Conservation (phyloP, 2,113 vertebrate genomes). For the Saiga tatarica region DNA sequence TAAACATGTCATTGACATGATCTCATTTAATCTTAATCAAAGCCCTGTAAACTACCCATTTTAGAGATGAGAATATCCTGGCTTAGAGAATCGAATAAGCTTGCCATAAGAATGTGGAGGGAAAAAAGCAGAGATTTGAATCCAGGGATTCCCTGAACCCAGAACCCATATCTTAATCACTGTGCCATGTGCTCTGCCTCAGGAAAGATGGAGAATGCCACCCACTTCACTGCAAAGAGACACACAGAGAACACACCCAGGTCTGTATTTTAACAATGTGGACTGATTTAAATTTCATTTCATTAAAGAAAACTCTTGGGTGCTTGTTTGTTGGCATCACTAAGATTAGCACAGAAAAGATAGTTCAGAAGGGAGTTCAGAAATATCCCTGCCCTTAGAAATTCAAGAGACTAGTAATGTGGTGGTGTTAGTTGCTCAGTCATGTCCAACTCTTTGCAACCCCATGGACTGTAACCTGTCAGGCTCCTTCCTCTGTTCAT, state of each 20-base stretch:
- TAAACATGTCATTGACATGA: background rate
- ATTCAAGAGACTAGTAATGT: background rate
- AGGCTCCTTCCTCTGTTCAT: background rate
- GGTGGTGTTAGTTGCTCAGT: background rate
- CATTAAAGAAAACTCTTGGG: background rate
- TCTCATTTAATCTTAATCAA: background rate
- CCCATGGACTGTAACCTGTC: background rate
- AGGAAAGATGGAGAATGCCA: background rate
- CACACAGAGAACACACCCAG: background rate
- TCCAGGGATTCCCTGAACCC: background rate
- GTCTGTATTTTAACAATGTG: background rate
- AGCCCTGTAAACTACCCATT: background rate
- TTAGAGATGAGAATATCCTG: background rate
- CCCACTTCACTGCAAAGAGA: background rate
- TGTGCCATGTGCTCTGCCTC: background rate
- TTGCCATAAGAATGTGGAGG: background rate
- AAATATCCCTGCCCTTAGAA: background rate
- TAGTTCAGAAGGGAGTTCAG: background rate
- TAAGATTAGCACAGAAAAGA: background rate
- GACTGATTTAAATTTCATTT: background rate
- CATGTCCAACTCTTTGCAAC: background rate
- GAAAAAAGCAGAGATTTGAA: background rate
- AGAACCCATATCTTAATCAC: background rate
- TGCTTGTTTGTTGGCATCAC: background rate
- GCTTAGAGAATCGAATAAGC: background rate